These are phyloP conservation scores for Pachymerium ferrugineum DNA, from an alignment of 2,888 invertebrate species.

Conservation along the genomic window DNA sequence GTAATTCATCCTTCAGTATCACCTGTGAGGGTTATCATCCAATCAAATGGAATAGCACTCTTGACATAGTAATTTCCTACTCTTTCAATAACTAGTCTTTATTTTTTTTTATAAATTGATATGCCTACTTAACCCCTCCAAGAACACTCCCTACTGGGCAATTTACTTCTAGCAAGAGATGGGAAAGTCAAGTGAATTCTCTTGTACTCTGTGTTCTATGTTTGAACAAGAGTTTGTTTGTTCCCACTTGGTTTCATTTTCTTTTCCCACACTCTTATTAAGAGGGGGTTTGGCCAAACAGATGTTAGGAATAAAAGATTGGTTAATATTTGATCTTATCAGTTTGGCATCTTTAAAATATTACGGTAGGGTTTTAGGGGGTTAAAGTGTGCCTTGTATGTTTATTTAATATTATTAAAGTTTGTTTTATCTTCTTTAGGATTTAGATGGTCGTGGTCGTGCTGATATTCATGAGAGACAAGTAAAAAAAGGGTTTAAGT, in stretches of 20 bases:
- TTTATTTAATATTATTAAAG: background rate
- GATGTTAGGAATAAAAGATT: no score
- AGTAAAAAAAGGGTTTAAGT: background rate
- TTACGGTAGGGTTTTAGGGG: no score
- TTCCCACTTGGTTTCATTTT: background rate
- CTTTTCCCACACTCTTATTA: background rate
- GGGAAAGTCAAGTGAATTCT: background rate
- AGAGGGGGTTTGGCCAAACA: background rate
- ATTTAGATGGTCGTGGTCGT: background rate
- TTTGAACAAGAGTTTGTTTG: background rate
- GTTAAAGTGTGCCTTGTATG: no score
- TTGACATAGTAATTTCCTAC: constrained; percentile 16
- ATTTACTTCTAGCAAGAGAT: background rate
- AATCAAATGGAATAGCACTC: background rate
- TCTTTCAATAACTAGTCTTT: no score
- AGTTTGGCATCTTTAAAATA: no score
- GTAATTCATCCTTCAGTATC: constrained; percentile 13
- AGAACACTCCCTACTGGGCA: background rate
- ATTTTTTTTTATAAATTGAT: background rate
- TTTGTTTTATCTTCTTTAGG: constrained; percentile 1
- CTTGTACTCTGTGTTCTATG: no score
- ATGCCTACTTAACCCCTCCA: background rate
- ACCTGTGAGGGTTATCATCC: constrained; percentile 18
- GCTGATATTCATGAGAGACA: background rate
- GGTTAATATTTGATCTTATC: no score